Conservation (phyloP, 2,888 invertebrate species). For the Synanthedon formicaeformis region DNA sequence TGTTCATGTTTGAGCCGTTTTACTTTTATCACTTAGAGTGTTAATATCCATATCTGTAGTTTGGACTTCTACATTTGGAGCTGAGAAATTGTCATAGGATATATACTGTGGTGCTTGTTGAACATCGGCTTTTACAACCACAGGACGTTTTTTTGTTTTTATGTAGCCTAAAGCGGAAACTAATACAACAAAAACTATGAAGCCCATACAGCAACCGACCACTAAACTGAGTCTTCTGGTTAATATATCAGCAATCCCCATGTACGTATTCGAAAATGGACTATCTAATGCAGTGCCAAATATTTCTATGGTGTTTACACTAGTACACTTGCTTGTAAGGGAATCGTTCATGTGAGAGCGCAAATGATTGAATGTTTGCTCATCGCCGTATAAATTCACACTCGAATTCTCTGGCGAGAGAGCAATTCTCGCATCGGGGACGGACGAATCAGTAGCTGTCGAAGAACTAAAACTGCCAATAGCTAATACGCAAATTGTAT, state of each 20-base stretch:
- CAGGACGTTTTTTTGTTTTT: conserved; percentile 85
- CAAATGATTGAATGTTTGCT: conserved; percentile 64
- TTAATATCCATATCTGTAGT: conserved; percentile 59
- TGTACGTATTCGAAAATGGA: conserved; percentile 73
- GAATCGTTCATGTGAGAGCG: conserved; percentile 72
- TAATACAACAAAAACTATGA: conserved; percentile 85
- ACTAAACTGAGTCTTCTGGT: conserved; percentile 86
- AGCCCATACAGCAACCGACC: conserved; percentile 88
- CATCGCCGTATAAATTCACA: conserved; percentile 67
- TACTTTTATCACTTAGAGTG: conserved; percentile 55
- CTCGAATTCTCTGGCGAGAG: conserved; percentile 44
- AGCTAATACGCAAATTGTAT: conserved; percentile 90
- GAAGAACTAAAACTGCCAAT: conserved; percentile 75
- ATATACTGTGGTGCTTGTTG: conserved; percentile 84
- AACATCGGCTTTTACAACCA: conserved; percentile 76
- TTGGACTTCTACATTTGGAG: conserved; percentile 47
- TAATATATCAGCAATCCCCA: conserved; percentile 80
- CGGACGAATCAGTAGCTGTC: conserved; percentile 42
- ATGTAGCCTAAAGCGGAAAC: conserved; percentile 87
- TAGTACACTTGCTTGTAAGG: conserved; percentile 80
- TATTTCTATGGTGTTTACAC: conserved; percentile 79
- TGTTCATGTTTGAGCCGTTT: conserved; percentile 36
- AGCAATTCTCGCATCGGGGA: conserved; percentile 66
- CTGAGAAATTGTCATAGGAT: conserved; percentile 73
- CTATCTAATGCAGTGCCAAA: conserved; percentile 73